A percentile compares a stretch with the other conserved stretches of the same genome.
Evolutionary conservation across 1,140 invertebrate species (phyloP).

Genomic region (Macrobrachium rosenbergii): DNA sequence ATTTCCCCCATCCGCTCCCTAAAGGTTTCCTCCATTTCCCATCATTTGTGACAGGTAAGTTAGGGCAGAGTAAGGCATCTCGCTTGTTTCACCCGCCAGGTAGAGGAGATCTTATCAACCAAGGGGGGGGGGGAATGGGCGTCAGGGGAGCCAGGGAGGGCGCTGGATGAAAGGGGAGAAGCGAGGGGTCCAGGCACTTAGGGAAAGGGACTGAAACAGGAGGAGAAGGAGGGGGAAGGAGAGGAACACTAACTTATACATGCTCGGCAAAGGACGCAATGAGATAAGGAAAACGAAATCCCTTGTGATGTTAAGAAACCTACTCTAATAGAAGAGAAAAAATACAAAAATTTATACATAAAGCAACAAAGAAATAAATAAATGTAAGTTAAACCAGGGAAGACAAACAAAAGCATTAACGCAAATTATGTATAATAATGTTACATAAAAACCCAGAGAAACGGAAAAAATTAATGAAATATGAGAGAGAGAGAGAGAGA

Average conservation of each 20-base stretch:
- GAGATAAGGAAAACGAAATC: not conserved
- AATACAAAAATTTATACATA: too few species aligned
- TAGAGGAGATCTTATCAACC: not conserved
- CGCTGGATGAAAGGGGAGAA: not conserved
- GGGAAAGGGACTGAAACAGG: conserved; percentile 1
- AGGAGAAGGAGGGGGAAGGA: conserved; percentile 1
- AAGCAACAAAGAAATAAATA: too few species aligned
- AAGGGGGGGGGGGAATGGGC: not conserved
- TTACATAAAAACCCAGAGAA: not conserved
- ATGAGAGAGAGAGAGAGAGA: not conserved
- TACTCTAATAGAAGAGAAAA: too few species aligned
- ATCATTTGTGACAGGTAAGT: not conserved
- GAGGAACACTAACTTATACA: not conserved
- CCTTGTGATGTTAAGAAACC: too few species aligned
- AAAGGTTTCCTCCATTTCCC: not conserved
- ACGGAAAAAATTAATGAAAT: not conserved
- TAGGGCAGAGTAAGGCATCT: conserved; percentile 1
- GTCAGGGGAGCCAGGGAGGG: not conserved
- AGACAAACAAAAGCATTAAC: too few species aligned
- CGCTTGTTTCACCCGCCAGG: not conserved
- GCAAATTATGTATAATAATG: too few species aligned
- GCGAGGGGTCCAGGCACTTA: not conserved
- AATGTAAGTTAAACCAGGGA: too few species aligned
- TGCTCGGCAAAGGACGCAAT: not conserved
- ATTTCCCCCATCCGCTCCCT: not conserved